Evolutionary conservation across 2,888 invertebrate species (phyloP), one percentile per base, ranked within the genome.

Genomic region (Lomographa bimaculata): DNA sequence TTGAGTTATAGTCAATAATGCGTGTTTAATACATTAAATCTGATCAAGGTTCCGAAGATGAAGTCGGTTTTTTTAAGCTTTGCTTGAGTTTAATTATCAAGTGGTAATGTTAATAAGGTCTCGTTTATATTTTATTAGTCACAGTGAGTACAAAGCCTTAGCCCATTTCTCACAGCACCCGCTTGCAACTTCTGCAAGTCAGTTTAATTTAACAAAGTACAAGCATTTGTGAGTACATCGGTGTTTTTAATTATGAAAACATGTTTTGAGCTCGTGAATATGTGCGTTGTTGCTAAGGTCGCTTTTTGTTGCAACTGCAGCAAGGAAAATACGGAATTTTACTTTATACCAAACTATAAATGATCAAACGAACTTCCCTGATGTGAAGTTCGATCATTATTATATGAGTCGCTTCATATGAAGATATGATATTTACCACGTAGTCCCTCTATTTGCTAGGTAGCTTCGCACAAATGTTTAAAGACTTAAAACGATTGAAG

Each of bases 101-200:
- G n/a, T n/a, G n/a, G n/a, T n/a, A n/a, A n/a, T n/a, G n/a, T n/a
- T n/a, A n/a, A n/a, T n/a, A n/a, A n/a, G n/a, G n/a, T n/a, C n/a
- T n/a, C n/a, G n/a, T n/a, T n/a, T n/a, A n/a, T n/a, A n/a, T n/a
- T n/a, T n/a, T n/a, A n/a, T n/a, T n/a, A n/a, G n/a, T n/a, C n/a
- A n/a, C 7, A n/a, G 34, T 41, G 28, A 10, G 34, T 40, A 14
- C 14, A 6, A 7, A 14, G 9, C 7, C 12, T 6, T 37, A 38
- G 42, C 50, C 53, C 19, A 41, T 47, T 53, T 53, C 50, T 50
- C 47, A 49, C 16, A 24, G 16, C 40, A 29, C n/a, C 28, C 10
- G 28, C 36, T 8, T 36, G 32, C 36, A 36, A 29, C 36, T 36
- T 32, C 17, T 7, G 23, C 7, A 10, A 24, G 30, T 23, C 20